Evolutionary conservation across 2,888 invertebrate genomes (phyloP), one percentile per base, ranked within the genome.

Genomic region (Limnephilus auricula): DNA sequence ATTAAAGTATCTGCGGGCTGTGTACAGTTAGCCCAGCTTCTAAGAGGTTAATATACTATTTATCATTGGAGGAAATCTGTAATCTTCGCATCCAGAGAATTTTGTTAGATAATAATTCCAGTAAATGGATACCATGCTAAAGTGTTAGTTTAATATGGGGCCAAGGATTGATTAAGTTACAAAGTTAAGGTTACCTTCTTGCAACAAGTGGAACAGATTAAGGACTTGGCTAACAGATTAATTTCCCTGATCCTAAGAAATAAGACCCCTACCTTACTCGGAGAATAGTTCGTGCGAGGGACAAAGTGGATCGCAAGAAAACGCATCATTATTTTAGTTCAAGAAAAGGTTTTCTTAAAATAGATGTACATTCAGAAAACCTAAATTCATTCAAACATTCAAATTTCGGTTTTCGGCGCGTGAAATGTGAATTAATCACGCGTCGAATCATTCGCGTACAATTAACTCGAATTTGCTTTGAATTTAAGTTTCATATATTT

Each of bases 201-300:
- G 65, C 65, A 65, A 65, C 65, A 65, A 65, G 65, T 65, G 65
- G 65, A 65, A 65, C 65, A 65, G 65, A 65, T 65, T 65, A 65
- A 65, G 65, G 65, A 65, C 65, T 65, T 65, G 65, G 65, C 65
- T 25, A 65, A 65, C 65, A 65, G 65, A 65, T 65, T 65, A 65
- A 65, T 65, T 65, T 65, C n/a, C 65, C 25, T 65, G 6, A 65
- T n/a, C 65, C 65, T 65, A 65, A 65, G 65, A 65, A 65, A 65
- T 65, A 65, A 65, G 65, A 65, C 65, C 65, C 65, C 65, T n/a
- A 9, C 65, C 65, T n/a, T 65, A 65, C 25, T 65, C 25, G 65
- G 65, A 65, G 65, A 65, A 65, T 65, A 65, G 65, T 65, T 65
- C 65, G 25, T 25, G 65, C 65, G 25, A 65, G n/a, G 65, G 65